phyloP scores from a whole-genome alignment of 2,888 invertebrate genomes.

The Acrobasis suavella region DNA sequence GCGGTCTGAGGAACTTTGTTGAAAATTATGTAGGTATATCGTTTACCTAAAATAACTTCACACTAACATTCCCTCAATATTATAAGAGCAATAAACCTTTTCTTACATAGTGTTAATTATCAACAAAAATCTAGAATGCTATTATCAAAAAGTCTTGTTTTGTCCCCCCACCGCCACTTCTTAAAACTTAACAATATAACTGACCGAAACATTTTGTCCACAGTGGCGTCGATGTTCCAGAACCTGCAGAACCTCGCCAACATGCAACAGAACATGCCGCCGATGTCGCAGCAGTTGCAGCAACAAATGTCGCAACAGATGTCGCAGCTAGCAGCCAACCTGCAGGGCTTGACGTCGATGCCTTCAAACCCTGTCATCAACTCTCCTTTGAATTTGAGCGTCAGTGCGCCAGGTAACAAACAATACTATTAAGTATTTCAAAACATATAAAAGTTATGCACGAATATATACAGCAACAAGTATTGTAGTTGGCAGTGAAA shows the following conservation, averaged over 20 bases:
- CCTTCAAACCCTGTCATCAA: constrained; percentile 88
- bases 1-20: too few relatives aligned
- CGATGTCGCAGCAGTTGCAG: constrained; percentile 80
- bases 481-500: constrained; percentile 83
- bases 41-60: too few relatives aligned
- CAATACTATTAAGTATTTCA: background rate
- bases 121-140: too few relatives aligned
- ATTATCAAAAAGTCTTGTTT: too few relatives aligned
- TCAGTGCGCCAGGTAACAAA: constrained; percentile 81
- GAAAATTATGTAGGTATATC: too few relatives aligned
- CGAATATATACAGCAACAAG: constrained; percentile 82
- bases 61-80: too few relatives aligned
- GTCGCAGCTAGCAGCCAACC: constrained; percentile 83
- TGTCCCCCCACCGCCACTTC: too few relatives aligned
- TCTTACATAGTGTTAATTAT: too few relatives aligned
- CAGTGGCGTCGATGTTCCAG: constrained; percentile 88
- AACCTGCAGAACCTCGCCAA: constrained; percentile 79
- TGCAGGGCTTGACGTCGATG: constrained; percentile 90
- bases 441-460: constrained; percentile 75
- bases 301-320: constrained; percentile 83
- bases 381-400: constrained; percentile 92
- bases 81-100: too few relatives aligned
- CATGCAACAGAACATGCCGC: constrained; percentile 78
- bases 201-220: constrained; percentile 38
- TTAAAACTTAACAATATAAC: background rate